Evolutionary conservation across 2,797 vertebrate genomes (phyloP).

Genomic region (Alectoris magna): DNA sequence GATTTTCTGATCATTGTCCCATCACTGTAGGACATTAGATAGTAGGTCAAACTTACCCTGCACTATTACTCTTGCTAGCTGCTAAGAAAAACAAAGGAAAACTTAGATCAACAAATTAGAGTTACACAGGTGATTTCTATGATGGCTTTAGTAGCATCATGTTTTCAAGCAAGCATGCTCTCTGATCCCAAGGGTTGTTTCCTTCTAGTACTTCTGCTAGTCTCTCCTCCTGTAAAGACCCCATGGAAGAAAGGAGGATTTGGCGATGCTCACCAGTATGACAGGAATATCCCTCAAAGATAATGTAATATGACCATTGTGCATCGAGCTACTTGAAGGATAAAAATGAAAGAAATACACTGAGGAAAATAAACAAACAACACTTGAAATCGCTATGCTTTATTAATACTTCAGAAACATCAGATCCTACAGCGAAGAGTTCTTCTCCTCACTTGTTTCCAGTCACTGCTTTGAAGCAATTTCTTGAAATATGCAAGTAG

Average conservation of each 20-base stretch:
- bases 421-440: conserved; percentile 8
- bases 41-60: background rate
- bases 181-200: background rate
- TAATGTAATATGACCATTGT: background rate
- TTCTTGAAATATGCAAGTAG: conserved; percentile 67
- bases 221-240: background rate
- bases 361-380: conserved; percentile 8
- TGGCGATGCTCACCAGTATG: too few relatives aligned
- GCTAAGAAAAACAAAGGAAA: background rate
- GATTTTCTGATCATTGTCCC: background rate
- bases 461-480: conserved; percentile 40
- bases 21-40: background rate
- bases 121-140: background rate
- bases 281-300: background rate
- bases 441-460: background rate
- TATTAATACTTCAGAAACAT: conserved; percentile 72
- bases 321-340: background rate
- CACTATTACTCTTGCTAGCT: background rate
- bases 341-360: background rate
- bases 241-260: background rate
- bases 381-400: conserved; percentile 2
- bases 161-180: background rate
- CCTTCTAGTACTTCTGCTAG: background rate
- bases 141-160: background rate
- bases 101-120: background rate